These are phyloP conservation scores for Nysson spinosus DNA, from an alignment of 2,888 invertebrate genomes.

Conservation along the genomic window DNA sequence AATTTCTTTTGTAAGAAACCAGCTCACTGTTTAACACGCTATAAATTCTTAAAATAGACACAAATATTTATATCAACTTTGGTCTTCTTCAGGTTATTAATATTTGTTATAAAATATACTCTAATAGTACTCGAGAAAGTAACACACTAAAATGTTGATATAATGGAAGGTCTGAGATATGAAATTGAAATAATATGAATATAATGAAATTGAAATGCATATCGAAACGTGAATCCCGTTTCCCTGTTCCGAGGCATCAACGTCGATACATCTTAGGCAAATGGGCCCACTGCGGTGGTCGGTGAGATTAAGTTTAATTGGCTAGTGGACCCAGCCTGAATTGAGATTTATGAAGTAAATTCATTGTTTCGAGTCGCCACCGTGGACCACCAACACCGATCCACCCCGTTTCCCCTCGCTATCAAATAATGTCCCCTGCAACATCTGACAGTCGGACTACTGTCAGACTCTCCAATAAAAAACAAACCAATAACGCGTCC, in stretches of 20 bases:
- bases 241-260: constrained; percentile 17
- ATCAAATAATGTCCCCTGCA: constrained; percentile 72
- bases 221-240: constrained; percentile 34
- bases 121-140: too few species aligned
- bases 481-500: constrained; percentile 42
- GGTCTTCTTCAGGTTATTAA: too few species aligned
- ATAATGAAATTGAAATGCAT: too few species aligned
- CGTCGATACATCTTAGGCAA: constrained; percentile 63
- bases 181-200: too few species aligned
- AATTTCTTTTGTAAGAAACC: too few species aligned
- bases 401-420: constrained; percentile 53
- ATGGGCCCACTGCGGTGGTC: constrained; percentile 67
- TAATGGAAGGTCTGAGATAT: too few species aligned
- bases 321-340: constrained; percentile 70
- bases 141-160: too few species aligned
- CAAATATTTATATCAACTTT: too few species aligned
- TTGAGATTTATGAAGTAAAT: constrained; percentile 78
- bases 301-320: constrained; percentile 75
- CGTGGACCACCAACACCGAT: constrained; percentile 72
- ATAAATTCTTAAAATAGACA: too few species aligned
- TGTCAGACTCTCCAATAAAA: constrained; percentile 57
- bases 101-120: too few species aligned
- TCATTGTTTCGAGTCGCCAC: constrained; percentile 74
- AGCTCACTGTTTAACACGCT: too few species aligned
- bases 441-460: constrained; percentile 68